A percentile compares a stretch with the other conserved stretches of the same genome.
Evolutionary conservation across 30 jellyfish, hydroid and myxozoan species (phyloP).

Genomic region (Clytia hemisphaerica): DNA sequence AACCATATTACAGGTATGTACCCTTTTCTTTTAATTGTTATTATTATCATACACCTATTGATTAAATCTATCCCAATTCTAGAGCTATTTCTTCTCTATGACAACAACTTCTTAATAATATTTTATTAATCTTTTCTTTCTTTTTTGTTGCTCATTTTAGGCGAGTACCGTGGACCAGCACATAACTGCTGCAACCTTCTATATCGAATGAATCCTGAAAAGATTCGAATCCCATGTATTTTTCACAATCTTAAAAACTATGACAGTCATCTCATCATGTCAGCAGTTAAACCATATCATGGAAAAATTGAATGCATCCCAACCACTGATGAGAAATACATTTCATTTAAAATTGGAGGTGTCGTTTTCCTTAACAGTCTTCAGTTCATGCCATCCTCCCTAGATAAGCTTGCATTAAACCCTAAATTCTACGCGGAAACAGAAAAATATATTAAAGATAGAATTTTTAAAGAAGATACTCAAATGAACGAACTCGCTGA

Average conservation of each 20-base stretch:
- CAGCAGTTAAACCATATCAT: conserved; percentile 1
- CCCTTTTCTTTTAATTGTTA: too few species aligned
- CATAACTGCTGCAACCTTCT: conserved; percentile 37
- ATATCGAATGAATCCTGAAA: conserved; percentile 18
- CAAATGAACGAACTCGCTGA: too few species aligned
- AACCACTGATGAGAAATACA: conserved; percentile 24
- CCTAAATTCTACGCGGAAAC: too few species aligned
- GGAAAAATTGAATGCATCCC: conserved; percentile 21
- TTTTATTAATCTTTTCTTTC: too few species aligned
- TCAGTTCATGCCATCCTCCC: conserved; percentile 33
- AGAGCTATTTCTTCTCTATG: too few species aligned
- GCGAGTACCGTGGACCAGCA: conserved; percentile 53
- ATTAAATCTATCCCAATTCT: too few species aligned
- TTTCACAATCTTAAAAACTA: conserved; percentile 43
- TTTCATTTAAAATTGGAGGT: conserved; percentile 32
- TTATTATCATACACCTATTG: too few species aligned
- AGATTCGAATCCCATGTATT: conserved; percentile 32
- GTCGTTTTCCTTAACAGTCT: conserved; percentile 17
- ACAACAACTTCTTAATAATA: too few species aligned
- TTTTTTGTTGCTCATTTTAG: too few species aligned
- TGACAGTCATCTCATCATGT: conserved; percentile 50
- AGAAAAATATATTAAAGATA: too few species aligned
- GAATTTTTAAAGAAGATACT: too few species aligned
- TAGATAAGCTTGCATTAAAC: conserved; percentile 24
- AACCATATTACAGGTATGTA: too few species aligned